Conservation (phyloP, 2,888 invertebrate genomes). For the Watsonalla binaria region DNA sequence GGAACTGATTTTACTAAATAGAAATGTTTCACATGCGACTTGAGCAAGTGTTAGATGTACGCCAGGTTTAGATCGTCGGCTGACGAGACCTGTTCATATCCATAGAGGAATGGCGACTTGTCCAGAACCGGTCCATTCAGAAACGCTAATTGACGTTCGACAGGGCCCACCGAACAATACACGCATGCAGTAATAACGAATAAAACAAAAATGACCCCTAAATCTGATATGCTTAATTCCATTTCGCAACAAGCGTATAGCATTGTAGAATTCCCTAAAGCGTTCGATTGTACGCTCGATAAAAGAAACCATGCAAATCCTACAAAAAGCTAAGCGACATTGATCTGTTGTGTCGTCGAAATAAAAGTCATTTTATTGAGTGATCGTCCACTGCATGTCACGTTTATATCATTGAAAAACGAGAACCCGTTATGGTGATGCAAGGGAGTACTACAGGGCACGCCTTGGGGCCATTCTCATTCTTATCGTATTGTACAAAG, state of each 20-base stretch:
- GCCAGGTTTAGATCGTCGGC: constrained; percentile 30
- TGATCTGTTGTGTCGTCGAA: constrained; percentile 62
- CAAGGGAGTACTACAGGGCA: constrained; percentile 44
- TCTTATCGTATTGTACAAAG: constrained; percentile 45
- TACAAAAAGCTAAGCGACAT: constrained; percentile 54
- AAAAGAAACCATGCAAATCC: constrained; percentile 49
- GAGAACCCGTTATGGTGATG: constrained; percentile 43
- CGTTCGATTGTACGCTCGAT: constrained; percentile 43
- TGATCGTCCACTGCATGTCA: constrained; percentile 61
- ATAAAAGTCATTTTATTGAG: constrained; percentile 74
- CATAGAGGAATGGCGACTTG: constrained; percentile 44
- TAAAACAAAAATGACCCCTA: constrained; percentile 33
- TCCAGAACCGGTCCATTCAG: constrained; percentile 56
- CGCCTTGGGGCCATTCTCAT: constrained; percentile 33
- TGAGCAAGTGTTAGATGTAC: constrained; percentile 36
- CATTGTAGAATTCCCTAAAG: constrained; percentile 49
- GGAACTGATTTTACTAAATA: constrained; percentile 25
- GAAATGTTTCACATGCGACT: constrained; percentile 28
- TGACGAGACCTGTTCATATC: constrained; percentile 45
- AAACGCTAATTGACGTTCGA: constrained; percentile 67
- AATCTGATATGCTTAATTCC: constrained; percentile 37
- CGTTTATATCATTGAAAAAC: constrained; percentile 63
- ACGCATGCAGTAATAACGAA: constrained; percentile 30
- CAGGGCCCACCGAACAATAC: constrained; percentile 40
- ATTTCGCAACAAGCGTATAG: constrained; percentile 35